Evolutionary conservation across 2,113 vertebrate species (phyloP), one percentile per base, ranked within the genome.

Genomic region (Hemiscyllium ocellatum): DNA sequence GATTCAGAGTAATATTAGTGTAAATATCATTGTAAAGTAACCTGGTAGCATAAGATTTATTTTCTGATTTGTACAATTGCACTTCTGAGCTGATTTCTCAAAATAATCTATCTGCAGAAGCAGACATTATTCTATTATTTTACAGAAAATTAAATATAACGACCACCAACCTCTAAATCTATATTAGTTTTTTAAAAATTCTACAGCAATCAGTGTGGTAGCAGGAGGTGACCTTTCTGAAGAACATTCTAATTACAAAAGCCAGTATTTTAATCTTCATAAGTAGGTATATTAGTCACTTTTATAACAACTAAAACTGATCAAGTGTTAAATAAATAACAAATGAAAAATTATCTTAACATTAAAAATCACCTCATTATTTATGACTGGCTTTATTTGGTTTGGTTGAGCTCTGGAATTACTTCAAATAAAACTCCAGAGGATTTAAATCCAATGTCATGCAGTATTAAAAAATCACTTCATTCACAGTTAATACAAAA

Each of bases 221-320:
- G 69, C 69, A 70, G 42, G 42, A 72, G 19, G 8, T 76, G 42
- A 72, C 68, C 94, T 95, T 72, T 72, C 66, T 95, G 42, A 95
- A 76, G 94, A 72, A 33, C 69, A 95, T 95, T 72, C 72, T 47
- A 72, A 50, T 95, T 13, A 33, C 42, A 24, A 95, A 29, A 33
- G 33, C 24, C 69, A 47, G 50, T 4, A 52, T 95, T 95, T 95
- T 26, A 72, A 33, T 50, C 24, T 95, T 95, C 47, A 19, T 72
- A 76, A 95, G 24, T 95, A 72, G 69, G 68, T 70, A 29, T 94
- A 76, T 95, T 95, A 52, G 68, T 29, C 94, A 95, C 68, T 50
- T 52, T 72, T 52, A 95, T 76, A 76, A 69, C 13, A 95, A 76
- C 37, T 50, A 61, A 61, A 94, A 69, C n/a, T 3, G 5, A 91